A percentile compares a stretch with the other conserved stretches of the same genome.
Conservation (phyloP, 2,797 vertebrate genomes). For the Scarus forsteni region DNA sequence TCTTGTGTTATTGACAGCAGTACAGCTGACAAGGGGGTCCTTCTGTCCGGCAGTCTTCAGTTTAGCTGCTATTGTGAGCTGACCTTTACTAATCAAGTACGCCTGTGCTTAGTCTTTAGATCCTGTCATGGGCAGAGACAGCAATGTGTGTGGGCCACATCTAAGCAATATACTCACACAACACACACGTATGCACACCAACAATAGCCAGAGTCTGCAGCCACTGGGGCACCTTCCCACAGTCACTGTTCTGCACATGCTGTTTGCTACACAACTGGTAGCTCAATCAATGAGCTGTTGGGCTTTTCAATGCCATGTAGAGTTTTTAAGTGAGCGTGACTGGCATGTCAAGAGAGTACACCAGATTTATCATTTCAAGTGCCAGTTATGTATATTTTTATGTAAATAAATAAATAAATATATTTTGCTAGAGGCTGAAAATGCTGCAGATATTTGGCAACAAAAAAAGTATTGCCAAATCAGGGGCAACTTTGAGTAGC, state of each 20-base stretch:
- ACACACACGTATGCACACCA: conserved; percentile 33
- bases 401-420: too few relatives aligned
- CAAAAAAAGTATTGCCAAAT: too few relatives aligned
- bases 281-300: conserved; percentile 68
- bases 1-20: conserved; percentile 38
- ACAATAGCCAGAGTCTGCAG: conserved; percentile 53
- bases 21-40: conserved; percentile 50
- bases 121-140: conserved; percentile 72
- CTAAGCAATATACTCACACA: conserved; percentile 42
- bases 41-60: conserved; percentile 60
- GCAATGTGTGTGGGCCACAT: conserved; percentile 82
- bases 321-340: conserved; percentile 41
- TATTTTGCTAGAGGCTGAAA: too few relatives aligned
- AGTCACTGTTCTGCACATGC: conserved; percentile 73
- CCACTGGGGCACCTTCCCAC: conserved; percentile 73
- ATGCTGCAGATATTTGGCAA: too few relatives aligned
- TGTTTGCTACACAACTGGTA: conserved; percentile 66
- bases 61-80: conserved; percentile 58
- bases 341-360: conserved; percentile 38
- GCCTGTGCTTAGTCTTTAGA: conserved; percentile 77
- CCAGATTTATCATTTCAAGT: conserved; percentile 24
- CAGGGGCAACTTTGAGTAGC: too few relatives aligned
- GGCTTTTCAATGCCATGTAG: conserved; percentile 42
- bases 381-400: too few relatives aligned
- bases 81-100: conserved; percentile 77